Conservation (phyloP, 1,140 invertebrate species). For the Diachasma alloeum region DNA sequence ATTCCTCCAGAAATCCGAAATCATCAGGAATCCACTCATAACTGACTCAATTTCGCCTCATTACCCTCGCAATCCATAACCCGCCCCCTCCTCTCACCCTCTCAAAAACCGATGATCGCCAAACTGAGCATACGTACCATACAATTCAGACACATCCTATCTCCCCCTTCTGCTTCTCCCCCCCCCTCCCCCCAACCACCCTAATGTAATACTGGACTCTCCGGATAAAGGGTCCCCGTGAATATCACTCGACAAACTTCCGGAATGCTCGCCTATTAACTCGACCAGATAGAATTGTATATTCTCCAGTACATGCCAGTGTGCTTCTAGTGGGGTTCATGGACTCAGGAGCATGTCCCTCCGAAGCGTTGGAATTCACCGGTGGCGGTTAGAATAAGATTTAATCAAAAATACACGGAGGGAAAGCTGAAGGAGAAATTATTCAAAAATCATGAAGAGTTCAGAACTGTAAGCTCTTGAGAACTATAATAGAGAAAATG, state of each 20-base stretch:
- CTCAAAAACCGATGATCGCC: neutral
- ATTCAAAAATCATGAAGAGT: too few species aligned
- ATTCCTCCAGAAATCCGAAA: too few species aligned
- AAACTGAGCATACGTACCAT: neutral
- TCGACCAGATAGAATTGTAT: neutral
- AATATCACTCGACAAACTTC: neutral
- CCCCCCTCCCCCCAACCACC: too few species aligned
- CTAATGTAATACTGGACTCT: too few species aligned
- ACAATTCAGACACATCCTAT: neutral
- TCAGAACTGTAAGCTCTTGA: too few species aligned
- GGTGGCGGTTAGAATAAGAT: neutral
- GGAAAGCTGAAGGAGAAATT: too few species aligned
- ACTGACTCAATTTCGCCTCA: too few species aligned
- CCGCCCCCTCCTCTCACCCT: neutral
- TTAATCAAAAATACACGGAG: neutral
- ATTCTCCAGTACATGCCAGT: neutral
- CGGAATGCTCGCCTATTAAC: neutral
- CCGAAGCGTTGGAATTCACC: neutral
- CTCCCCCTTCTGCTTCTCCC: neutral
- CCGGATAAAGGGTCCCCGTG: neutral
- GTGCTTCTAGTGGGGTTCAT: neutral
- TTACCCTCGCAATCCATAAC: too few species aligned
- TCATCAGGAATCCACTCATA: too few species aligned
- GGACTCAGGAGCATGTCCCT: neutral
- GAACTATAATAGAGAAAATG: too few species aligned